Evolutionary conservation across 2,113 vertebrate species (phyloP).

Genomic region (Puffinus mauretanicus): DNA sequence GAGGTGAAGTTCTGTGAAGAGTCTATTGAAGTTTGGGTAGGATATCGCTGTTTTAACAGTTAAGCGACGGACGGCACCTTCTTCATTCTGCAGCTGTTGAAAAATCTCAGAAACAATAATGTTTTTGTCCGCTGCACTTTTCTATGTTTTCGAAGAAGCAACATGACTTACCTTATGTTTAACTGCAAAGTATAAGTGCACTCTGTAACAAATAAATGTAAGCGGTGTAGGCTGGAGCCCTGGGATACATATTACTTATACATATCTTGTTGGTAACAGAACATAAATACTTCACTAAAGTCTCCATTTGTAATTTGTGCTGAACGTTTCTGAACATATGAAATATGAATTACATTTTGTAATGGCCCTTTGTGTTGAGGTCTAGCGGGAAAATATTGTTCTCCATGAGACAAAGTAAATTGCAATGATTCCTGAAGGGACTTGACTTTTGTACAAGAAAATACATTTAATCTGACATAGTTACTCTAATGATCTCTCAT

Average conservation of each 20-base stretch:
- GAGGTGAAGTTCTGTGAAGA: background rate
- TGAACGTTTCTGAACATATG: constrained; percentile 84
- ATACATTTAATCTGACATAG: constrained; percentile 81
- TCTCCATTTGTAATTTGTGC: constrained; percentile 87
- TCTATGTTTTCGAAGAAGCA: constrained; percentile 52
- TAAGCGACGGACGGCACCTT: background rate
- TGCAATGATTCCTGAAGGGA: constrained; percentile 80
- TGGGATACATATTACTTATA: constrained; percentile 86
- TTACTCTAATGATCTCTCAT: constrained; percentile 78
- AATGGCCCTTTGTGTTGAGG: constrained; percentile 82
- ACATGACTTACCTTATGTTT: constrained; percentile 59
- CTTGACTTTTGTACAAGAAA: constrained; percentile 75
- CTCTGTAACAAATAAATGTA: constrained; percentile 83
- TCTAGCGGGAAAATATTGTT: constrained; percentile 79
- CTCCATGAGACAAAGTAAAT: constrained; percentile 84
- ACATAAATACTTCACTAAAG: constrained; percentile 92
- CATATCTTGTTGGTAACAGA: constrained; percentile 86
- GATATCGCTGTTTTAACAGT: background rate
- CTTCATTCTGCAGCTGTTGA: background rate
- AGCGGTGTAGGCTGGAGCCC: constrained; percentile 78
- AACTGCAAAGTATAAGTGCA: constrained; percentile 61
- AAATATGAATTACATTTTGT: constrained; percentile 94
- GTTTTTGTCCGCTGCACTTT: constrained; percentile 38
- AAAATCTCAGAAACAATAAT: constrained; percentile 65
- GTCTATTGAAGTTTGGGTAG: background rate